Evolutionary conservation across 2,797 vertebrate genomes (phyloP).

Genomic region (Mustela erminea): DNA sequence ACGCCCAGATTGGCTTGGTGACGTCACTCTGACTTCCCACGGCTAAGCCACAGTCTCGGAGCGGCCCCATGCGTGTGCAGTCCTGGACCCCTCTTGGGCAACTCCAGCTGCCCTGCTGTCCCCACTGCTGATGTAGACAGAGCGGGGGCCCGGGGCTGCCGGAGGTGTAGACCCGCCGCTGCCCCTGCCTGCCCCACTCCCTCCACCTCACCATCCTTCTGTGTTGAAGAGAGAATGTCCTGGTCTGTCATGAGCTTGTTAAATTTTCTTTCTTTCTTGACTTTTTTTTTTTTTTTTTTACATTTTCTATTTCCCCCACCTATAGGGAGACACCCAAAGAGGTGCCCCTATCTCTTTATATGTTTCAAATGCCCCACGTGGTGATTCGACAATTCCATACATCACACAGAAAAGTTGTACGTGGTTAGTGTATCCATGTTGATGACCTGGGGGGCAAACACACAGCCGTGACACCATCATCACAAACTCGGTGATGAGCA

Average conservation of each 20-base stretch:
- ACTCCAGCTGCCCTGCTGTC: not conserved
- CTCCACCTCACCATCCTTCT: rapidly evolving
- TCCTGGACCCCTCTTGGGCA: not conserved
- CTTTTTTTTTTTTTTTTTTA: not conserved
- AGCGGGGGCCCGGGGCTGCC: rapidly evolving
- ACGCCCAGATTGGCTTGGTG: not conserved
- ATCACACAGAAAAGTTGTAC: not conserved
- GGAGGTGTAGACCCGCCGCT: rapidly evolving
- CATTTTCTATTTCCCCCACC: not conserved
- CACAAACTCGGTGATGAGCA: not conserved
- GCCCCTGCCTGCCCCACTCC: too few relatives aligned
- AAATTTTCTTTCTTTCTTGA: not conserved
- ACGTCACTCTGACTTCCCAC: too few relatives aligned
- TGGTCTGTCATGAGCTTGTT: not conserved
- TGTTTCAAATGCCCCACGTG: not conserved
- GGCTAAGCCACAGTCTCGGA: not conserved
- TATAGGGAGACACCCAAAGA: not conserved
- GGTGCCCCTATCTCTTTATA: not conserved
- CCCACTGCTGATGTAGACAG: not conserved
- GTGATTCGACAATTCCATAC: not conserved
- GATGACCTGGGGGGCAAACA: not conserved
- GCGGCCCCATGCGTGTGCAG: not conserved
- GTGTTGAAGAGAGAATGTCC: not conserved
- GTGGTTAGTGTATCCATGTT: not conserved
- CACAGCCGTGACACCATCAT: not conserved